A percentile compares a stretch with the other conserved stretches of the same genome.
These are phyloP conservation scores for Norana najaformis DNA, from an alignment of 2,888 invertebrate species.

Conservation along the genomic window DNA sequence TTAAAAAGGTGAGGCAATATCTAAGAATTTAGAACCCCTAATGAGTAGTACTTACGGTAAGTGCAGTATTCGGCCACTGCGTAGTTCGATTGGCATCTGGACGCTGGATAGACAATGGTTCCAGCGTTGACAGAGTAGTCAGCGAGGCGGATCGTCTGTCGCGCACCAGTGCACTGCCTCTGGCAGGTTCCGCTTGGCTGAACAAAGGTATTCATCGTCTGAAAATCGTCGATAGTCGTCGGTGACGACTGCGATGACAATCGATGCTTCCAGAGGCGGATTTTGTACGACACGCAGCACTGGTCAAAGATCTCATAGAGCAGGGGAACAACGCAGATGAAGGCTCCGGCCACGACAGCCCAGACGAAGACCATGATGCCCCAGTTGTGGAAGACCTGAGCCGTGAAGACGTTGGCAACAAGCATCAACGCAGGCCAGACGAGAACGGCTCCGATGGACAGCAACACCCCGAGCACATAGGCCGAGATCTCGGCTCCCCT, in stretches of 20 bases:
- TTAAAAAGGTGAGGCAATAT: too few relatives aligned
- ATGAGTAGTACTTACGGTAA: not conserved
- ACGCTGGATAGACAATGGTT: not conserved
- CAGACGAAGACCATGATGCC: slow-evolving; percentile 37
- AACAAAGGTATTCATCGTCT: not conserved
- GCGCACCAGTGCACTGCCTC: not conserved
- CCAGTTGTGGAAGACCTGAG: slow-evolving; percentile 35
- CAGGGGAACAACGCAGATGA: slow-evolving; percentile 40
- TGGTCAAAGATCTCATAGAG: slow-evolving; percentile 38
- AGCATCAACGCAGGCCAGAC: slow-evolving; percentile 47
- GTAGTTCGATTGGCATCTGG: not conserved
- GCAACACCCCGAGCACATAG: slow-evolving; percentile 44
- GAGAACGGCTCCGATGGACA: slow-evolving; percentile 40
- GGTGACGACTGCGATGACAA: not conserved
- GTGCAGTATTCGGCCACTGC: not conserved
- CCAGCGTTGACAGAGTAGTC: not conserved
- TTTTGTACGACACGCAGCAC: slow-evolving; percentile 15
- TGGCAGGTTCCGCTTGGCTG: slow-evolving; percentile 4
- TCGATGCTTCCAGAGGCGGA: not conserved
- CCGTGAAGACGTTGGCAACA: slow-evolving; percentile 25
- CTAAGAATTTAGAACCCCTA: not conserved
- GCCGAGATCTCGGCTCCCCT: slow-evolving; percentile 42
- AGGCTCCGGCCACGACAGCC: slow-evolving; percentile 36
- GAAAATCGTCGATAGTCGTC: not conserved
- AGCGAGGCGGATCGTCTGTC: not conserved